phyloP scores from a whole-genome alignment of 1,140 invertebrate species.

The Monomorium pharaonis region DNA sequence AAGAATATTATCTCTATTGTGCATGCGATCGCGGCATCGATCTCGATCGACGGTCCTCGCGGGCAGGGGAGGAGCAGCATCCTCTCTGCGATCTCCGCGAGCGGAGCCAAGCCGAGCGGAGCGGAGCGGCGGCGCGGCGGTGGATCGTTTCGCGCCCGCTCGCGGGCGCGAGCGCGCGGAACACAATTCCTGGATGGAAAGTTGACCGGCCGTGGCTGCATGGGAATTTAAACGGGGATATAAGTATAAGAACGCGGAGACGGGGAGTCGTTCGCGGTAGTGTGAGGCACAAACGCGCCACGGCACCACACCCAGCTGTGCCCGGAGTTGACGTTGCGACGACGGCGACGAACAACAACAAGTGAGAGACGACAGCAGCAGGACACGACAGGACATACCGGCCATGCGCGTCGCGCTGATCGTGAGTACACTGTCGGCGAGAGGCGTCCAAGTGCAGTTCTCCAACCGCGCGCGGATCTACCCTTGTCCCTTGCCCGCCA shows the following conservation, averaged over 20 bases:
- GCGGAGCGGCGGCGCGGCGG: neutral
- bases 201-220: conserved; percentile 69
- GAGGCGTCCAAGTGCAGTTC: conserved; percentile 27
- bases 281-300: conserved; percentile 73
- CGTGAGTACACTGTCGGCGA: conserved; percentile 63
- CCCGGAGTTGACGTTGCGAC: conserved; percentile 62
- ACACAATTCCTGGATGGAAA: conserved; percentile 73
- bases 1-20: too few relatives aligned
- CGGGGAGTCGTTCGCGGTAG: conserved; percentile 73
- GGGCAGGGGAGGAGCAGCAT: neutral
- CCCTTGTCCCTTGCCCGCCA: neutral
- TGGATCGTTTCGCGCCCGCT: neutral
- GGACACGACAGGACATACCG: too few relatives aligned
- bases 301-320: conserved; percentile 72
- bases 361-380: too few relatives aligned
- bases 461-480: neutral
- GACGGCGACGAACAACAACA: conserved; percentile 59
- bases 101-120: neutral
- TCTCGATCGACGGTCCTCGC: conserved; percentile 1
- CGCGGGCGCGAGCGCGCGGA: conserved; percentile 43
- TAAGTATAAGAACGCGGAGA: conserved; percentile 75
- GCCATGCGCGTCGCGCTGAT: conserved; percentile 72
- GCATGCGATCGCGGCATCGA: neutral
- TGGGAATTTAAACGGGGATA: conserved; percentile 76
- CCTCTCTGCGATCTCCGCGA: neutral